Base-by-base conservation (phyloP, 2,113 vertebrate genomes). In the Daboia siamensis region DNA sequence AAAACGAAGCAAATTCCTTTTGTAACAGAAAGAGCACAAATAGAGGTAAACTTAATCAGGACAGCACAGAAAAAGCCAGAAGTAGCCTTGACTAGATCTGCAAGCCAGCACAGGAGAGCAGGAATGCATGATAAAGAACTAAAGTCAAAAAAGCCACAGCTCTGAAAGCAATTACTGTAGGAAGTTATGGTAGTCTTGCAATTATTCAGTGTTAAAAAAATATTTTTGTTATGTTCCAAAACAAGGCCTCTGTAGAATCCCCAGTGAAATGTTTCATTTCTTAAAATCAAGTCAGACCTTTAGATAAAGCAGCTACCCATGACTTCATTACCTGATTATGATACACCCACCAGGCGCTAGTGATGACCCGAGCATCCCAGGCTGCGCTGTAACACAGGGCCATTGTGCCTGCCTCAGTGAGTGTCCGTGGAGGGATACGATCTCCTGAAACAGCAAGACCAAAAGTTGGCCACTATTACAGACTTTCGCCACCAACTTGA, bases 261-360 rank as follows among this genome's bases (percentile, higher is more conserved):
- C 24, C 26, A 5, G 44, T 6, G n/a, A 48, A 55, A n/a, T 13
- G 4, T 44, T 57, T 9, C 52, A 26, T 80, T 86, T 44, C 3
- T n/a, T 20, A 24, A 80, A 21, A 21, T 8, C 29, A 8, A 7
- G 48, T 6, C 48, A 6, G 21, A 44, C 4, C 2, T 6, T 2
- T 90, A 33, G 51, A 0, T 0, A 4, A 11, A 86, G 74, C 87
- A 80, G 11, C 3, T 0, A 0, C 54, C 46, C 3, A 0, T 80
- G 87, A 46, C 0, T 33, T 86, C 56, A 94, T 98, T 91, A 99
- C 99, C 99, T 99, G 99, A 96, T 98, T 98, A 96, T 99, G 98
- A 96, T 99, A 97, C 95, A 99, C 99, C 99, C 99, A 99, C 99
- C 99, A 99, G 59, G 99, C 99, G 1, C 99, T 99, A 94, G 99